These are phyloP conservation scores for Podarcis siculus DNA, from an alignment of 2,797 vertebrate genomes.

Conservation along the genomic window DNA sequence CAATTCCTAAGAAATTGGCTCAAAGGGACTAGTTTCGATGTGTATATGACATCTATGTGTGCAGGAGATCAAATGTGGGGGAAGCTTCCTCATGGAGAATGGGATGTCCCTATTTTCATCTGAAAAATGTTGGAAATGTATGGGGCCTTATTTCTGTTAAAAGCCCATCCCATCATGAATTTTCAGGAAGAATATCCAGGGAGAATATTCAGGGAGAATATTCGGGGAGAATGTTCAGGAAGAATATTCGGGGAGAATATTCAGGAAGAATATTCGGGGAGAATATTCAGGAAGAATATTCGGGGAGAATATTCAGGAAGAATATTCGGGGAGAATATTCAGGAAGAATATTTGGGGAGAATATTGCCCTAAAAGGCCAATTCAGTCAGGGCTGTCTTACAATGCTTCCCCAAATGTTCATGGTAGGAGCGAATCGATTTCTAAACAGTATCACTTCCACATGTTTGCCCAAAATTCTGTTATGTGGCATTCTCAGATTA, in stretches of 20 bases:
- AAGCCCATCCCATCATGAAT: not conserved
- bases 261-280: no score
- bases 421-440: not conserved
- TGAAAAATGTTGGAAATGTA: no score
- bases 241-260: not conserved
- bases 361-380: not conserved
- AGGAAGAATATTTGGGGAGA: not conserved
- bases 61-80: no score
- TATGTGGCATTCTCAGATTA: not conserved
- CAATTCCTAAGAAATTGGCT: no score
- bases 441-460: not conserved
- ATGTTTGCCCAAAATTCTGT: not conserved
- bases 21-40: not conserved
- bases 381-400: not conserved
- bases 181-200: no score
- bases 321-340: not conserved
- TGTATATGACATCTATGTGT: no score
- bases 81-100: no score
- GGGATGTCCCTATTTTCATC: no score
- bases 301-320: no score
- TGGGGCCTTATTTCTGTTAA: not conserved
- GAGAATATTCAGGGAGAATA: not conserved
- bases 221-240: no score
- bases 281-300: no score
- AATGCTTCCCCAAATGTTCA: not conserved